These are phyloP conservation scores for Neomorphus geoffroyi DNA, from an alignment of 2,797 vertebrate species.

Conservation along the genomic window DNA sequence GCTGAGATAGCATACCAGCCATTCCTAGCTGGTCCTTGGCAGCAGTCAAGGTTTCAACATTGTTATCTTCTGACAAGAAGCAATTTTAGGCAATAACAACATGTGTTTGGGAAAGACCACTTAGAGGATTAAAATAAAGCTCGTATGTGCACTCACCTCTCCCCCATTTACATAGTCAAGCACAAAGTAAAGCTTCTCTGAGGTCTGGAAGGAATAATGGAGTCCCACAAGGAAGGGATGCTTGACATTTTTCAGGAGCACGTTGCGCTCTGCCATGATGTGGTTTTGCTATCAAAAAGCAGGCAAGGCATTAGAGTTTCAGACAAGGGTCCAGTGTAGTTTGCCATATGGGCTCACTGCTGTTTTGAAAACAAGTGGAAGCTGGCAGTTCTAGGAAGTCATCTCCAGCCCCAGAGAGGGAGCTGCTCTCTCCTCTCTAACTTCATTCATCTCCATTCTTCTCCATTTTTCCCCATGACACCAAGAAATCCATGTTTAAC, in stretches of 20 bases:
- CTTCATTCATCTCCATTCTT: background rate
- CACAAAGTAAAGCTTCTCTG: slow-evolving; percentile 98
- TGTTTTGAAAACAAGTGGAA: background rate
- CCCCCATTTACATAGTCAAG: slow-evolving; percentile 97
- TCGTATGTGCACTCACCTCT: slow-evolving; percentile 80
- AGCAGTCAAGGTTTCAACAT: background rate
- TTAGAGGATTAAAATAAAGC: background rate
- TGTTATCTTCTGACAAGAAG: background rate
- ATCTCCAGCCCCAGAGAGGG: background rate
- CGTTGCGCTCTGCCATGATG: slow-evolving; percentile 97
- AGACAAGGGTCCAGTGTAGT: background rate
- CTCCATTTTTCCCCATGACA: background rate
- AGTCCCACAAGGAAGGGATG: slow-evolving; percentile 96
- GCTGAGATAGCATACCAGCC: background rate
- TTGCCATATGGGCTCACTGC: background rate
- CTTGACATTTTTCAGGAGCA: slow-evolving; percentile 92
- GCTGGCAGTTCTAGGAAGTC: rapidly evolving
- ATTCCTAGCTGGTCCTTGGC: background rate
- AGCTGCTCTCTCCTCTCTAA: background rate
- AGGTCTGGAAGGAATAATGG: slow-evolving; percentile 96
- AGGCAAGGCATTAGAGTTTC: background rate
- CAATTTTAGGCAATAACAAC: background rate
- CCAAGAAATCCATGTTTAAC: background rate
- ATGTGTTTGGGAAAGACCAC: background rate
- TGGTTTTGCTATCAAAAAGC: slow-evolving; percentile 87